phyloP scores from a whole-genome alignment of 2,888 invertebrate genomes.

The Phalera bucephala region DNA sequence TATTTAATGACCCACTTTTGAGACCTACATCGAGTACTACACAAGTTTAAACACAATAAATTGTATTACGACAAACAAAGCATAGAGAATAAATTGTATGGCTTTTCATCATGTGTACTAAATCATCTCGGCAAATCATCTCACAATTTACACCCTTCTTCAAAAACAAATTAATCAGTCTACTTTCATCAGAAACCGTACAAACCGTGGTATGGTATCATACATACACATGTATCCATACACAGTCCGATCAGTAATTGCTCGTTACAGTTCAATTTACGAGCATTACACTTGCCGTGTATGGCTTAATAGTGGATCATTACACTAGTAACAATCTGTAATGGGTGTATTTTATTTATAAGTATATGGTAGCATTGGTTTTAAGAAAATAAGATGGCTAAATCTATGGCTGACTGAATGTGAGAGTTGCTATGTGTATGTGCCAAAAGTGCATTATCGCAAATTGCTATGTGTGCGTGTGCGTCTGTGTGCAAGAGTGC shows the following conservation, averaged over 20 bases:
- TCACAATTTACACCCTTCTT: background rate
- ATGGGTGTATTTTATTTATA: background rate
- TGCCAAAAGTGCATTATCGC: too few relatives aligned
- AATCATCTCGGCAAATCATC: background rate
- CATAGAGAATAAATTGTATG: too few relatives aligned
- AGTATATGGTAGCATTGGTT: constrained; percentile 11
- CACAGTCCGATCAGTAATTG: constrained; percentile 14
- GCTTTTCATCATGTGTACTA: too few relatives aligned
- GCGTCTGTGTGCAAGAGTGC: too few relatives aligned
- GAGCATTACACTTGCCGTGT: constrained; percentile 1
- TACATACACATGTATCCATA: constrained; percentile 10
- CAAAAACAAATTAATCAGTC: constrained; percentile 12
- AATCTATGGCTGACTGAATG: too few relatives aligned
- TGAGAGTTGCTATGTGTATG: too few relatives aligned
- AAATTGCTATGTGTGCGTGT: too few relatives aligned
- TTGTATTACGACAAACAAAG: too few relatives aligned
- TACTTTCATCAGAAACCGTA: constrained; percentile 21
- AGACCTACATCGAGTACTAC: too few relatives aligned
- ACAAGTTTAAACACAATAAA: too few relatives aligned
- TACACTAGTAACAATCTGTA: background rate
- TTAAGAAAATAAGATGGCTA: too few relatives aligned
- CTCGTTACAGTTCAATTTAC: constrained; percentile 16
- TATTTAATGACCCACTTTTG: too few relatives aligned
- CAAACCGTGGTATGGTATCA: constrained; percentile 18
- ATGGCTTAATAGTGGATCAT: background rate